phyloP scores from a whole-genome alignment of 2,888 invertebrate species.

The Xiphydria camelus region DNA sequence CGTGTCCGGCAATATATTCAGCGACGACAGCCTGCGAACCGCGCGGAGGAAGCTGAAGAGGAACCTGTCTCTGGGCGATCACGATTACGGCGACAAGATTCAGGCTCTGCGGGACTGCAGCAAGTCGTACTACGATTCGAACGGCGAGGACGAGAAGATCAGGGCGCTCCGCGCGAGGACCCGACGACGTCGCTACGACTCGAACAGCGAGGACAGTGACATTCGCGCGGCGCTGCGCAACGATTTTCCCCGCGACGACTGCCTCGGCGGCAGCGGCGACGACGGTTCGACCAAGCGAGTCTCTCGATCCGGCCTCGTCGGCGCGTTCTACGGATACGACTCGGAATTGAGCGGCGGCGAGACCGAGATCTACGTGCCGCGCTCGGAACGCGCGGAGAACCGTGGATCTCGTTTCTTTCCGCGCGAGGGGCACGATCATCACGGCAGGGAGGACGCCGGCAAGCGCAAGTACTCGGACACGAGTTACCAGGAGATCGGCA shows the following conservation, averaged over 20 bases:
- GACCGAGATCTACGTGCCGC: slow-evolving; percentile 60
- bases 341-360: slow-evolving; percentile 61
- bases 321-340: slow-evolving; percentile 62
- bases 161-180: too few relatives aligned
- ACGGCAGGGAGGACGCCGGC: slow-evolving; percentile 30
- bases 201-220: too few relatives aligned
- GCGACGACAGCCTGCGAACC: slow-evolving; percentile 54
- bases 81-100: slow-evolving; percentile 52
- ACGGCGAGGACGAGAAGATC: slow-evolving; percentile 38
- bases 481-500: slow-evolving; percentile 29
- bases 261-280: too few relatives aligned
- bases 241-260: too few relatives aligned
- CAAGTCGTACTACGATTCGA: slow-evolving; percentile 53
- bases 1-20: slow-evolving; percentile 52
- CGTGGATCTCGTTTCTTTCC: neutral
- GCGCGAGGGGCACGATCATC: slow-evolving; percentile 12
- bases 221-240: too few relatives aligned
- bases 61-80: slow-evolving; percentile 49
- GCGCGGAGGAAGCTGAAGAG: slow-evolving; percentile 52
- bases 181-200: too few relatives aligned
- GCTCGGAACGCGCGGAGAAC: slow-evolving; percentile 32
- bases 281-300: slow-evolving; percentile 2
- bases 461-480: slow-evolving; percentile 41
- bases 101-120: slow-evolving; percentile 51
- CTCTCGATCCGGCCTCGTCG: slow-evolving; percentile 16